Evolutionary conservation across 2,113 vertebrate species (phyloP), one percentile per base, ranked within the genome.

Genomic region (Tympanuchus pallidicinctus): DNA sequence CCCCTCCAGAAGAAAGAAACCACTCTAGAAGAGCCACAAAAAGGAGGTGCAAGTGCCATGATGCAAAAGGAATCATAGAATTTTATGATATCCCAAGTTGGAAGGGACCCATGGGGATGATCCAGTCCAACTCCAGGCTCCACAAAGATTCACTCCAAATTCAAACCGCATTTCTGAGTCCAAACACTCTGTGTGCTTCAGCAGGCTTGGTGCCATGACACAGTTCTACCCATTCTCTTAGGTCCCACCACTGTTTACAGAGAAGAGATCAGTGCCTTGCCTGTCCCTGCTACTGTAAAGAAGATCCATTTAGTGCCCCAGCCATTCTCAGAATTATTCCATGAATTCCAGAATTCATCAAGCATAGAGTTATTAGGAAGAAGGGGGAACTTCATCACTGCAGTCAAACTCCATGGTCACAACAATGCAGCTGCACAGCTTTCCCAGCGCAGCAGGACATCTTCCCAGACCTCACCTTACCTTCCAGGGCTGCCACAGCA

Each of bases 401-500:
- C 56, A 57, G 32, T 57, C 56, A 57, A 56, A 56, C 10, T 32
- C 32, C 43, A 73, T 0, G 0, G 61, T 43, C 38, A 42, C 27
- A 89, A 19, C 8, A 12, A 30, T 12, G 42, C 3, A 0, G 25
- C 10, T 47, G 19, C 28, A 25, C 0, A 2, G 47, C 63, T 38
- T 76, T 10, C 47, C 32, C 38, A 12, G 11, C 27, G 4, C 34
- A 56, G 34, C 14, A 57, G 48, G 30, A 36, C 4, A 22, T 48
- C 42, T 43, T 72, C 19, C 60, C 52, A 79, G 43, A 72, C 9
- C 32, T 43, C 43, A 19, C 32, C 21, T 42, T 65, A 42, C 22
- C 32, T 20, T 32, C 30, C 56, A 57, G 56, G 30, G 36, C 22
- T 76, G 19, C n/a, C 1, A 1, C 8, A 21, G 36, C 61, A 64